Evolutionary conservation across 2,888 invertebrate genomes (phyloP), one percentile per base, ranked within the genome.

Genomic region (Sarcophaga caerulescens): DNA sequence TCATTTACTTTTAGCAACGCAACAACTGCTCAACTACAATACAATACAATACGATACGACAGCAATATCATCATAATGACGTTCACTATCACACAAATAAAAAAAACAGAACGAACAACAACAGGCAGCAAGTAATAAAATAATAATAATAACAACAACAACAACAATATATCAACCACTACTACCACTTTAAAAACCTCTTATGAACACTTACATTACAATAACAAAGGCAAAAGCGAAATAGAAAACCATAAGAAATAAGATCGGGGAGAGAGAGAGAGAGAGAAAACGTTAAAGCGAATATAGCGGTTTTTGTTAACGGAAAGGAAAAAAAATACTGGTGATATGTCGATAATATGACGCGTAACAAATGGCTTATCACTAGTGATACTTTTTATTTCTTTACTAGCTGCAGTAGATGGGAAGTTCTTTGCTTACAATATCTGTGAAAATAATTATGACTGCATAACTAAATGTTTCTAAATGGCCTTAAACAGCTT

Each of bases 71-170:
- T 80, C 74, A 82, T 71, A 69, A 69, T 12, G 76, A 68, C 35
- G 78, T 44, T 71, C 83, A 83, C 80, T 84, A 83, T 86, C 75
- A 78, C 75, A 81, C 77, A 82, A 85, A 86, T 78, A 82, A 78
- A 75, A 35, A 68, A 75, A 35, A 68, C 79, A 82, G 82, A 35
- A 35, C 35, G 35, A 35, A 82, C 59, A 78, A 75, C 73, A 69
- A 68, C 79, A 78, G 82, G 81, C 83, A 78, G 69, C 82, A 63
- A 82, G 21, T 44, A 81, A 62, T 70, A 79, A 35, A 59, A 19
- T 11, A 21, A 23, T 19, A 65, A 59, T 8, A 52, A 81, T 59
- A 68, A 23, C 21, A 73, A 59, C 12, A 52, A 81, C 62, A 68
- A 23, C 21, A 73, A 68, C 78, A 83, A 75, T 59, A 75, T 44